Conservation (phyloP, 2,113 vertebrate species). For the Dascyllus trimaculatus region DNA sequence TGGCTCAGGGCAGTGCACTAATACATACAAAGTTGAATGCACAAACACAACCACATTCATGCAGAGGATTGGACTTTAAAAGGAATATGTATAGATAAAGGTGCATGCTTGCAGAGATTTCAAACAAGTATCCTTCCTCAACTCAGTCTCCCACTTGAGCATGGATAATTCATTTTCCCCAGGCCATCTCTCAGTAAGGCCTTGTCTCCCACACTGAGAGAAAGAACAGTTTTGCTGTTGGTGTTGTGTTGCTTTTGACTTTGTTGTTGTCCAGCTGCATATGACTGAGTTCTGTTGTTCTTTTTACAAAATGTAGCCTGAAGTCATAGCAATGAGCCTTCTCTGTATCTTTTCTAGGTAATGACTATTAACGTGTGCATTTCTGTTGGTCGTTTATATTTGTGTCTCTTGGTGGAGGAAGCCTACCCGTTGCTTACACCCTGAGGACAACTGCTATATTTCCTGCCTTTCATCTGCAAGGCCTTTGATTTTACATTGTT, state of each 20-base stretch:
- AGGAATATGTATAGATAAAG: conserved; percentile 21
- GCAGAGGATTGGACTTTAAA: conserved; percentile 26
- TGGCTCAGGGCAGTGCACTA: conserved; percentile 30
- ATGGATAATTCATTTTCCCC: conserved; percentile 22
- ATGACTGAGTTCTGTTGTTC: not conserved
- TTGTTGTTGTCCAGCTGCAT: conserved; percentile 4
- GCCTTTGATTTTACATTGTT: conserved; percentile 60
- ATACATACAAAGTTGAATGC: conserved; percentile 49
- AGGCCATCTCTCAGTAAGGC: conserved; percentile 4
- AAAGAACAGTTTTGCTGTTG: conserved; percentile 24
- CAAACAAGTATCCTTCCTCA: not conserved
- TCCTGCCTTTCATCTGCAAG: conserved; percentile 80
- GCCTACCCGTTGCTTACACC: conserved; percentile 26
- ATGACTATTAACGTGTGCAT: not conserved
- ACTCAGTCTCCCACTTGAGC: not conserved
- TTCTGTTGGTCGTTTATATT: conserved; percentile 21
- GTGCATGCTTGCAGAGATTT: conserved; percentile 1
- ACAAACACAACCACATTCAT: conserved; percentile 35
- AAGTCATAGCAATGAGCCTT: not conserved
- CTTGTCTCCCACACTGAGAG: not conserved
- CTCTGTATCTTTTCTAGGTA: not conserved
- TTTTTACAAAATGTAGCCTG: conserved; percentile 5
- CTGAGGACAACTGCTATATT: conserved; percentile 56
- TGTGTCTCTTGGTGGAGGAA: conserved; percentile 50
- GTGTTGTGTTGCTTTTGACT: conserved; percentile 1